These are phyloP conservation scores for Corythornis vintsioides DNA, from an alignment of 2,113 vertebrate genomes.

Conservation along the genomic window DNA sequence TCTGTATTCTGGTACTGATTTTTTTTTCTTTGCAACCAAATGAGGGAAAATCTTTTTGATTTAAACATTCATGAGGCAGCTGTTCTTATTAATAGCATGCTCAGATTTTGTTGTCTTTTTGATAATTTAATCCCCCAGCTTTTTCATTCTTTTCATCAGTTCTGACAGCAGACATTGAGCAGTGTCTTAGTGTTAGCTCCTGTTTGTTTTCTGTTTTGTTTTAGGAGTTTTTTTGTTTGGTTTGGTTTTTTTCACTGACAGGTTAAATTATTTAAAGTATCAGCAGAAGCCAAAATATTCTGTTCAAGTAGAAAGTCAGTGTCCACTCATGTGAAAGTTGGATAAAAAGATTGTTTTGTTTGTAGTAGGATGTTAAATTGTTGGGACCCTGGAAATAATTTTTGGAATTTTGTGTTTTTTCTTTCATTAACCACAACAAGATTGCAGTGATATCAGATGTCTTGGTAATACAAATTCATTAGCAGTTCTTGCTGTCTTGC, in stretches of 20 bases:
- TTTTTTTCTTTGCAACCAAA: neutral
- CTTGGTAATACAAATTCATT: too few relatives aligned
- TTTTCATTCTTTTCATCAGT: neutral
- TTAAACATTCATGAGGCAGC: neutral
- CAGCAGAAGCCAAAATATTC: neutral
- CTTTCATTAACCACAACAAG: conserved; percentile 13
- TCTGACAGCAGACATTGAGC: neutral
- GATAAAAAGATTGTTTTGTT: neutral
- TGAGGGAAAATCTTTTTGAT: neutral
- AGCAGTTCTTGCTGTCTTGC: too few relatives aligned
- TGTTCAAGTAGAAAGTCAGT: neutral
- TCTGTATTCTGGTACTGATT: neutral
- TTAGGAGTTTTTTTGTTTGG: neutral
- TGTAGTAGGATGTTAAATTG: neutral
- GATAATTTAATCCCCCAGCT: neutral
- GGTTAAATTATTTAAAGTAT: neutral
- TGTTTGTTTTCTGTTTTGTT: neutral
- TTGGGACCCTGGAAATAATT: neutral
- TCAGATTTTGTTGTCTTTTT: neutral
- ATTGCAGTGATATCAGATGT: neutral
- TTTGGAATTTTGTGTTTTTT: neutral
- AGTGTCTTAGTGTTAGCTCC: accelerated
- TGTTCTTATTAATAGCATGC: neutral
- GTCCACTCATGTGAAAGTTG: neutral
- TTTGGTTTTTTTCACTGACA: neutral